phyloP scores from a whole-genome alignment of 2,888 invertebrate species.

The Orthonevra nobilis region DNA sequence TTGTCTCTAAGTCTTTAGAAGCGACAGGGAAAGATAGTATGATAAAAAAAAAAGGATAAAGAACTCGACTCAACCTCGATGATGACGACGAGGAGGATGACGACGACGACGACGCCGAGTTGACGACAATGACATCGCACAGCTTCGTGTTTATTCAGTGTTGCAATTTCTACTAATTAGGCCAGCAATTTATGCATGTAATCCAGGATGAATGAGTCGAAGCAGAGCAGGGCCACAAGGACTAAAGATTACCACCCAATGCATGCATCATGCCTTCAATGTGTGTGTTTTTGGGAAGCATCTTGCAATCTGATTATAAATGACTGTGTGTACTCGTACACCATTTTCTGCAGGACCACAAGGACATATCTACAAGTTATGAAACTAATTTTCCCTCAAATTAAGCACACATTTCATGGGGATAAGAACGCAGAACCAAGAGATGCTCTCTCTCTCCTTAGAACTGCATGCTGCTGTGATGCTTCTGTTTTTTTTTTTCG shows the following conservation, averaged over 20 bases:
- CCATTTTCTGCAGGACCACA: not conserved
- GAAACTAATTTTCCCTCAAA: slow-evolving; percentile 58
- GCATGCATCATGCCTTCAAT: not conserved
- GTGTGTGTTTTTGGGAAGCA: slow-evolving; percentile 2
- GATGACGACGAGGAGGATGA: too few species aligned
- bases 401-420: slow-evolving; percentile 41
- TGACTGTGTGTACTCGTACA: not conserved
- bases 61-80: slow-evolving; percentile 4
- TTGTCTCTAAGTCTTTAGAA: slow-evolving; percentile 27
- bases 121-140: not conserved
- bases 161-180: slow-evolving; percentile 51
- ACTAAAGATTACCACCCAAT: slow-evolving; percentile 21
- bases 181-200: slow-evolving; percentile 49
- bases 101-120: too few species aligned
- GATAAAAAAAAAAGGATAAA: not conserved
- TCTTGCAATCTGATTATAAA: slow-evolving; percentile 38
- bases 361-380: slow-evolving; percentile 24
- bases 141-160: slow-evolving; percentile 37
- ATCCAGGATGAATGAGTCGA: slow-evolving; percentile 36
- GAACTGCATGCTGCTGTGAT: slow-evolving; percentile 9
- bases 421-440: slow-evolving; percentile 9
- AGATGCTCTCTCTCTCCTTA: slow-evolving; percentile 44
- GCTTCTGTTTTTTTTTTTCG: not conserved
- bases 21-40: slow-evolving; percentile 18
- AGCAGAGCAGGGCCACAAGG: slow-evolving; percentile 2